Base-by-base conservation (phyloP, 2,888 invertebrate genomes). In the Calephelis perditalis region DNA sequence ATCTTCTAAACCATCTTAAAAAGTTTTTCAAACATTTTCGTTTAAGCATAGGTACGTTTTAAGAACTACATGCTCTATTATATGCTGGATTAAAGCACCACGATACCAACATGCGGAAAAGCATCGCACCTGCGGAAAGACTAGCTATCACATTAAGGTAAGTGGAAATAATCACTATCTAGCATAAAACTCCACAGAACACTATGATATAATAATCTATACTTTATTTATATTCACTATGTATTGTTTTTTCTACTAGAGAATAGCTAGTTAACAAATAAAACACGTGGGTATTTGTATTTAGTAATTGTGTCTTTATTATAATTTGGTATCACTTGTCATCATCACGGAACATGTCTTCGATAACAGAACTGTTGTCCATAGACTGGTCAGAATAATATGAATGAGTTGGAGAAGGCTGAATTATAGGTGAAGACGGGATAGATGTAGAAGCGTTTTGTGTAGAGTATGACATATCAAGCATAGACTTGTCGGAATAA, bases 21-120 rank as follows among this genome's bases (percentile, higher is more conserved):
- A 69, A 70, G 69, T 66, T 68, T 67, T 69, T 65, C 63, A 70
- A 69, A 66, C 65, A 69, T 70, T 69, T 70, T 67, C 67, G 67
- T 63, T 65, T 67, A 64, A 70, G 68, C 7, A 66, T 68, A 68
- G 66, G 40, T 65, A 70, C 70, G 65, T 69, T 70, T 70, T 66
- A 64, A 65, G 68, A 70, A 69, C 66, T 70, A 67, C 64, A 63
- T 64, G 66, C 65, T 70, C 63, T 70, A 68, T 67, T 69, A 70
- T 63, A 68, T 65, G 68, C 63, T 67, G 63, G 67, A 64, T 68
- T 70, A 70, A 68, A 66, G 67, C 70, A 67, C 67, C 67, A n/a
- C 62, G 65, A 68, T 45, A 69, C 67, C 68, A 68, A 68, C 66
- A 68, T 70, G 67, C 68, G 70, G 58, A 66, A 70, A 68, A 70